Percentiles rank a stretch among this genome's conserved stretches.
phyloP scores from a whole-genome alignment of 2,797 vertebrate genomes.

The Coilia nasus region DNA sequence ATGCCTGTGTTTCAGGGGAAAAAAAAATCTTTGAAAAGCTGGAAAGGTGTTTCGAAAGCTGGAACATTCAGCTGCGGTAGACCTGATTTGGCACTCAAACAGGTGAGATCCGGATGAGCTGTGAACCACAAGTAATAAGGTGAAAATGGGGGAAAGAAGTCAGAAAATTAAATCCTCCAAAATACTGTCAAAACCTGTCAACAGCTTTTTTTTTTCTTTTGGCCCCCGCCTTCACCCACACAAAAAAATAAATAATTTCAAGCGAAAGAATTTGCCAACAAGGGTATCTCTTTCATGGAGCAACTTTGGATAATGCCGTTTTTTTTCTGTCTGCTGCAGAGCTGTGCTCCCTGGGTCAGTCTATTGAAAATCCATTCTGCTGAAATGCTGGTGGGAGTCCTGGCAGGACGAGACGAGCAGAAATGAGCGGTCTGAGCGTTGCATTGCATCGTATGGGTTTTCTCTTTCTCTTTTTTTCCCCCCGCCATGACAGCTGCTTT shows the following conservation, averaged over 20 bases:
- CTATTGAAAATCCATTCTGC: constrained; percentile 24
- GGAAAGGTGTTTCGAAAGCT: constrained; percentile 9
- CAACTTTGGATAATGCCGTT: not conserved
- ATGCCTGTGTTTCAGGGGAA: not conserved
- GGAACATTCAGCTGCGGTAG: constrained; percentile 9
- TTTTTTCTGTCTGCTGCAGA: constrained; percentile 2
- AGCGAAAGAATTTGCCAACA: not conserved
- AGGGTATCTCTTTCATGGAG: constrained; percentile 13
- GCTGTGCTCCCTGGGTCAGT: not conserved
- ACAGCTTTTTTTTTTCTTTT: not conserved
- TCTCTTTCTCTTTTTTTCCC: not conserved
- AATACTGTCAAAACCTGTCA: constrained; percentile 18
- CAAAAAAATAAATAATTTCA: not conserved
- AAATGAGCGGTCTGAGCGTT: not conserved
- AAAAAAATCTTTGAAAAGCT: not conserved
- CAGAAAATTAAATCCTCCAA: constrained; percentile 2
- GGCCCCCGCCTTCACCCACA: not conserved
- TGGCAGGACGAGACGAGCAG: not conserved
- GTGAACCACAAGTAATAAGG: not conserved
- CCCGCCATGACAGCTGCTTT: not conserved
- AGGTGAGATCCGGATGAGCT: constrained; percentile 5
- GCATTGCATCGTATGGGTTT: not conserved
- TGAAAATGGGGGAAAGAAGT: not conserved
- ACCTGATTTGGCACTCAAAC: constrained; percentile 16
- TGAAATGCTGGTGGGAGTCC: constrained; percentile 16